These are phyloP conservation scores for Thunnus maccoyii DNA, from an alignment of 2,113 vertebrate genomes.

Conservation along the genomic window DNA sequence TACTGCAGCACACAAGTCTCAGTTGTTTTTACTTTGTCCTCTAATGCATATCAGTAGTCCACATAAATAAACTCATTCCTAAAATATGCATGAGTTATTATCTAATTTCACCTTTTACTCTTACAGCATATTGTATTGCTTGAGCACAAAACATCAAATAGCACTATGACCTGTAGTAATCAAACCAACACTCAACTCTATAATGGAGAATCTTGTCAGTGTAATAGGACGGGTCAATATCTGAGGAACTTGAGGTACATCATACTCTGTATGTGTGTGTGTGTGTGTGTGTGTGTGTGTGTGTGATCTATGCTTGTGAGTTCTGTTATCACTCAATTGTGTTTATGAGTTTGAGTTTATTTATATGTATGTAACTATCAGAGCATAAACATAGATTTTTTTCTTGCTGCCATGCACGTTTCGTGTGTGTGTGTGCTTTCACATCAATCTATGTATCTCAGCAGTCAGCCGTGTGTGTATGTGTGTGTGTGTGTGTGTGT, in stretches of 20 bases:
- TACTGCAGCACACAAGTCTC: not conserved
- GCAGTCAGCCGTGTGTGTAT: conserved; percentile 29
- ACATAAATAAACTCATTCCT: not conserved
- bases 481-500: conserved; percentile 7
- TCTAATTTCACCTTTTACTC: conserved; percentile 5
- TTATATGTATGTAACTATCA: conserved; percentile 19
- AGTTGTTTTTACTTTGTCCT: not conserved
- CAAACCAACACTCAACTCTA: conserved; percentile 17
- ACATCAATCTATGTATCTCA: conserved; percentile 50
- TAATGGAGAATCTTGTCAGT: conserved; percentile 11
- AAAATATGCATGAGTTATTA: not conserved
- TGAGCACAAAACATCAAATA: conserved; percentile 5
- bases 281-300: no score
- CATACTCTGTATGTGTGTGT: conserved; percentile 4
- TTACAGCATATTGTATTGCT: not conserved
- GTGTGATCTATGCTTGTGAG: no score
- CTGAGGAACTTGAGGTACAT: conserved; percentile 10
- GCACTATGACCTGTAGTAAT: conserved; percentile 15
- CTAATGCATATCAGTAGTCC: not conserved
- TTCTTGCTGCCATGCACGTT: conserved; percentile 12
- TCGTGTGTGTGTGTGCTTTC: conserved; percentile 16
- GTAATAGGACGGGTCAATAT: conserved; percentile 36
- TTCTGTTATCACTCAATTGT: conserved; percentile 4
- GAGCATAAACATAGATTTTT: conserved; percentile 5
- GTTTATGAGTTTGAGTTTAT: conserved; percentile 4